phyloP scores from a whole-genome alignment of 1,140 invertebrate species.

The Penaeus chinensis region DNA sequence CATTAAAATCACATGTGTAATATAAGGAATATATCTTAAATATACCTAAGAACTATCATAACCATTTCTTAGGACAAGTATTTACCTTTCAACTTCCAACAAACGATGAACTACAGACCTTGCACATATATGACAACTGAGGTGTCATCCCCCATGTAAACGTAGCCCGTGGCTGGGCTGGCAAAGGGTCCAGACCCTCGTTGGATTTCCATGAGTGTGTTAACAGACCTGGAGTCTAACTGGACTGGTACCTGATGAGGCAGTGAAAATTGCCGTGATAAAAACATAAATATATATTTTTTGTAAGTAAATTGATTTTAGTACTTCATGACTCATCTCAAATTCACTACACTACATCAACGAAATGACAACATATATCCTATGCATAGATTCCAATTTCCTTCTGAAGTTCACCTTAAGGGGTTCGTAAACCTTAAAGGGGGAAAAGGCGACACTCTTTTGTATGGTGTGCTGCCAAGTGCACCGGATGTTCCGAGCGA shows the following conservation, averaged over 20 bases:
- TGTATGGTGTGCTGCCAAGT: constrained; percentile 65
- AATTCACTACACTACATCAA: not conserved
- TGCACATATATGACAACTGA: constrained; percentile 62
- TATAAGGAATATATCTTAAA: no score
- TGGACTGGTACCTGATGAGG: constrained; percentile 45
- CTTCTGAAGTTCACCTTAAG: constrained; percentile 19
- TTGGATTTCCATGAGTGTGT: constrained; percentile 62
- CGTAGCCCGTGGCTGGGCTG: constrained; percentile 53
- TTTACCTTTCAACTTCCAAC: not conserved
- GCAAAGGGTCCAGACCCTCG: constrained; percentile 42
- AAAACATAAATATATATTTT: no score
- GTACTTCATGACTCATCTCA: no score
- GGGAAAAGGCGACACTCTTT: constrained; percentile 85
- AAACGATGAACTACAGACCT: constrained; percentile 25
- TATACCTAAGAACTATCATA: no score
- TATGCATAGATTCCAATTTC: not conserved
- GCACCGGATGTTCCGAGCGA: constrained; percentile 65
- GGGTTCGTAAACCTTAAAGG: constrained; percentile 76
- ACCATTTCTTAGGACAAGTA: not conserved
- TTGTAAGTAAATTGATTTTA: no score
- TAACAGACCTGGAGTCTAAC: constrained; percentile 54
- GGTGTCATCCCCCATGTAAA: constrained; percentile 54
- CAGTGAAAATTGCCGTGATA: not conserved
- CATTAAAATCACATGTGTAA: no score
- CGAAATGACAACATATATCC: not conserved